Evolutionary conservation across 1,140 invertebrate genomes (phyloP).

Genomic region (Lepidurus couesii): DNA sequence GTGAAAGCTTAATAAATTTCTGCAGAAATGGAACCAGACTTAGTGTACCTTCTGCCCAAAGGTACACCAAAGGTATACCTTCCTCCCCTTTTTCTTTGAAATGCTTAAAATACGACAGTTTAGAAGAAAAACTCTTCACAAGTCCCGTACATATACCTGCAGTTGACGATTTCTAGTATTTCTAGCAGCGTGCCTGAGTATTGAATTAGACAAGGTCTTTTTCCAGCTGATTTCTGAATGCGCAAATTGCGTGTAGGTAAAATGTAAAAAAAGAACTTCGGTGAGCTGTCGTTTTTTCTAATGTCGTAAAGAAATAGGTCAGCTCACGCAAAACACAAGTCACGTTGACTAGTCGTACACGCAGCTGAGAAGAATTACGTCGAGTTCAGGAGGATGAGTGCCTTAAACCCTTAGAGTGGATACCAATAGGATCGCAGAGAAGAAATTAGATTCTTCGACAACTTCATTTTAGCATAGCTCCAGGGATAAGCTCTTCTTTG

Average conservation of each 20-base stretch:
- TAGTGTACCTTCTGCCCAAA: no score
- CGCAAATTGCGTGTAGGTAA: not conserved
- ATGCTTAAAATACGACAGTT: no score
- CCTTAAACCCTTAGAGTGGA: not conserved
- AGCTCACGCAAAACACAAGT: not conserved
- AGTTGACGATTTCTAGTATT: no score
- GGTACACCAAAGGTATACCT: no score
- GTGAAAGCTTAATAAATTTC: no score
- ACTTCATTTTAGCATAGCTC: not conserved
- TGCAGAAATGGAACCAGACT: no score
- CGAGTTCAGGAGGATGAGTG: not conserved
- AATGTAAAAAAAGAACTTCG: not conserved
- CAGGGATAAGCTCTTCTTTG: not conserved
- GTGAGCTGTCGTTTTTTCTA: not conserved
- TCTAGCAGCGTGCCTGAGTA: no score
- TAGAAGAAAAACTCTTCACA: no score
- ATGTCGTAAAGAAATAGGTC: not conserved
- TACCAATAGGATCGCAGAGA: not conserved
- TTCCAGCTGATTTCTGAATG: no score
- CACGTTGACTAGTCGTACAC: not conserved
- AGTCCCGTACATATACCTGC: no score
- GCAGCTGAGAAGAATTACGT: not conserved
- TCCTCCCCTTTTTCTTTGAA: no score
- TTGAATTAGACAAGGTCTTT: no score
- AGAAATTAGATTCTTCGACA: constrained; percentile 3